Evolutionary conservation across 2,797 vertebrate species (phyloP), one percentile per base, ranked within the genome.

Genomic region (Fratercula arctica): DNA sequence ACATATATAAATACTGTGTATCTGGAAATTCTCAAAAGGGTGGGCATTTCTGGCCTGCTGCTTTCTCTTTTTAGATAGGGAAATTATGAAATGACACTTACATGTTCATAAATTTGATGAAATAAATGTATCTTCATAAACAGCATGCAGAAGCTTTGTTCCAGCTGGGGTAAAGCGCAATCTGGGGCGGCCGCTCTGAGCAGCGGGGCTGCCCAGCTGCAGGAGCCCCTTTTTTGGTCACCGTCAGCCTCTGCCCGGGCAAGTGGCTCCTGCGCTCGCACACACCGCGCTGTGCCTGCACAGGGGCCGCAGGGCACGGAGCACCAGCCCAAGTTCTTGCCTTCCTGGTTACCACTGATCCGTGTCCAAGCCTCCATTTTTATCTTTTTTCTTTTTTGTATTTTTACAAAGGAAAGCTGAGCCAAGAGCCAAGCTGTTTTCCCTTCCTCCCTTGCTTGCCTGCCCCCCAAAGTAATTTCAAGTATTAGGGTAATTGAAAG

Each of bases 381-480:
- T 21, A 17, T 29, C n/a, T 61, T 13, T 43, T 29, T 3, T 19
- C 6, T 31, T 33, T 25, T 54, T 9, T 37, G 7, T 66, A 14
- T 41, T 67, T 81, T 68, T 24, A 35, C 41, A 66, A 16, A 9
- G 16, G 26, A 21, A 54, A 24, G 23, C 5, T 63, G 60, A 51
- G 46, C 26, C 25, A 46, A 26, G 33, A 63, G 37, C 33, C 45
- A 64, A 8, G 3, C 31, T 43, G 9, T 15, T 67, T 57, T 26
- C 37, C 16, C 26, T 67, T 23, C 17, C 23, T 35, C 56, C 61
- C 50, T 28, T 16, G 43, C 64, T 50, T 39, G 19, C 57, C 33
- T 29, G 28, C 29, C 46, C 18, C 26, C 6, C 4, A 1, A 23
- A 28, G 31, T 26, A 75, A 46, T 28, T 35, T 50, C 0, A 2